A percentile compares a stretch with the other conserved stretches of the same genome.
phyloP scores from a whole-genome alignment of 2,797 vertebrate species.

The Meriones psammophilus region DNA sequence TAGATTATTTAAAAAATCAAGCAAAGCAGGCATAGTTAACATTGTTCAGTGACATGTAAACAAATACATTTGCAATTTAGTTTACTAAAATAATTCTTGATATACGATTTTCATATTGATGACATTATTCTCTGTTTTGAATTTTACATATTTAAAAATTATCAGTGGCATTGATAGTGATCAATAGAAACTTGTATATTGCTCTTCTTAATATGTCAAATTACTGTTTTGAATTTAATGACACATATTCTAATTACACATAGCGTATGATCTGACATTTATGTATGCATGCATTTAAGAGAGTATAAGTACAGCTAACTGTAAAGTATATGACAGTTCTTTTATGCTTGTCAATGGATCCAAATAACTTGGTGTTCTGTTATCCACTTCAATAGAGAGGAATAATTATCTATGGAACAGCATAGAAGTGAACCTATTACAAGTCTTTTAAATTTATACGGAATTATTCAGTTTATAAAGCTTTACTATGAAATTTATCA shows the following conservation, averaged over 20 bases:
- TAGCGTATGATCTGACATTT: background rate
- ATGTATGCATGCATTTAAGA: background rate
- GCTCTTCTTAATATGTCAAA: background rate
- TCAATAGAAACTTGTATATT: background rate
- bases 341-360: background rate
- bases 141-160: background rate
- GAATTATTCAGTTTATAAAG: slow-evolving; percentile 17
- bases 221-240: background rate
- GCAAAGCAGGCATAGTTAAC: background rate
- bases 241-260: background rate
- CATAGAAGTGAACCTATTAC: background rate
- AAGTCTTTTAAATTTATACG: background rate
- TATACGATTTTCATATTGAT: background rate
- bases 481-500: background rate
- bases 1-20: background rate
- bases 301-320: background rate
- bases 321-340: background rate
- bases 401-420: background rate
- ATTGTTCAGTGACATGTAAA: background rate
- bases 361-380: background rate
- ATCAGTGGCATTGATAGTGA: background rate
- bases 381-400: background rate
- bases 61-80: background rate
- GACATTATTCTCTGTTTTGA: background rate
- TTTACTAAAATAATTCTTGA: background rate